These are phyloP conservation scores for Ypsolopha sequella DNA, from an alignment of 2,888 invertebrate genomes.

Conservation along the genomic window DNA sequence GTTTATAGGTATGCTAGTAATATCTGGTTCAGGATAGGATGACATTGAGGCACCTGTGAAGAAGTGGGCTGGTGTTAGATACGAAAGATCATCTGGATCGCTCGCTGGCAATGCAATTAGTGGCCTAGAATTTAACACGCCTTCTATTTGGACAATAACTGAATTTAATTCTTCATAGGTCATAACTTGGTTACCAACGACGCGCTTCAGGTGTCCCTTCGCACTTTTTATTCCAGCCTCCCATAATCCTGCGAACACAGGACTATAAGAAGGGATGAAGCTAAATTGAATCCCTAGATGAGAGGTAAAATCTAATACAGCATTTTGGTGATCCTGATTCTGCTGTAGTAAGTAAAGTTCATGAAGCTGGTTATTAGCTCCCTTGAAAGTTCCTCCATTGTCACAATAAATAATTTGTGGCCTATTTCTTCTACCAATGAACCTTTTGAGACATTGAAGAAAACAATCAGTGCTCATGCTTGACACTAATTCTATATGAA, in stretches of 20 bases:
- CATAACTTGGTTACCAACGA: not conserved
- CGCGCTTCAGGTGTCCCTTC: constrained; percentile 8
- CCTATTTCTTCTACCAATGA: not conserved
- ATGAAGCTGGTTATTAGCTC: constrained; percentile 2
- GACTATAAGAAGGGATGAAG: constrained; percentile 2
- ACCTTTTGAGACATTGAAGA: not conserved
- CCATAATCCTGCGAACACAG: constrained; percentile 10
- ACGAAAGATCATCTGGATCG: constrained; percentile 6
- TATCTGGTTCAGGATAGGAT: constrained; percentile 7
- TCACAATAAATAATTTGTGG: not conserved
- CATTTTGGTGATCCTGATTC: not conserved
- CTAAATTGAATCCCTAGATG: constrained; percentile 1
- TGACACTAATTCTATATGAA: constrained; percentile 8
- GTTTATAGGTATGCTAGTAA: constrained; percentile 3
- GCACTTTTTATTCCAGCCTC: constrained; percentile 12
- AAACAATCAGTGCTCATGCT: constrained; percentile 1
- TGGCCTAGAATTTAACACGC: constrained; percentile 11
- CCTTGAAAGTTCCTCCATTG: not conserved
- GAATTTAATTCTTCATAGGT: constrained; percentile 10
- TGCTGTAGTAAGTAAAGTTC: not conserved
- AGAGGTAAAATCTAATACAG: not conserved
- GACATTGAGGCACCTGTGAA: constrained; percentile 7
- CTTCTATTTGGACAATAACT: constrained; percentile 11
- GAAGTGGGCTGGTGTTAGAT: constrained; percentile 10
- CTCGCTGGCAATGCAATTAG: constrained; percentile 3